Conservation (phyloP, 2,113 vertebrate species). For the Castor canadensis region DNA sequence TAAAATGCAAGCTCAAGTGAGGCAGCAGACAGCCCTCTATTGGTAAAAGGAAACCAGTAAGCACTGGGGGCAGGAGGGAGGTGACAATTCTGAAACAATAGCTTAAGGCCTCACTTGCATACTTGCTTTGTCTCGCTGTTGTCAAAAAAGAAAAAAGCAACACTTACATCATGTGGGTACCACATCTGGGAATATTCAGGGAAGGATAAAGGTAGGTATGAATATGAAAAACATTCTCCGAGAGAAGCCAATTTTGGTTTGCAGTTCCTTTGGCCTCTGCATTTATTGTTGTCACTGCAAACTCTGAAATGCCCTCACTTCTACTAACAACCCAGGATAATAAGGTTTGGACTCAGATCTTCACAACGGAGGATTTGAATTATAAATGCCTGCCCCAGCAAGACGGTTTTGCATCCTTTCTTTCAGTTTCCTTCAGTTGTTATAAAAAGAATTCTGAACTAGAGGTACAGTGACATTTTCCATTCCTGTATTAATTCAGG, state of each 20-base stretch:
- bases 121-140: not conserved
- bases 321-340: not conserved
- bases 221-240: not conserved
- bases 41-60: not conserved
- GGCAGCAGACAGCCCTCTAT: accelerated
- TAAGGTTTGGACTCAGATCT: not conserved
- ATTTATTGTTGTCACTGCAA: not conserved
- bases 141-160: not conserved
- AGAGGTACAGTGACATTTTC: not conserved
- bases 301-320: not conserved
- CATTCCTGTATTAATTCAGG: not conserved
- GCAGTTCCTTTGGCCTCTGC: not conserved
- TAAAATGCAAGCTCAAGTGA: not conserved
- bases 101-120: not conserved
- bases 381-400: not conserved
- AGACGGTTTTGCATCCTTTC: not conserved
- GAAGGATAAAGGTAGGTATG: not conserved
- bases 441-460: not conserved
- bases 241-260: not conserved
- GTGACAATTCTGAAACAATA: not conserved
- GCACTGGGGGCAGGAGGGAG: accelerated
- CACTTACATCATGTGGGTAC: not conserved
- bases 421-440: not conserved
- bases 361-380: not conserved
- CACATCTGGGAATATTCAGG: not conserved